phyloP scores from a whole-genome alignment of 2,797 vertebrate species.

The Anolis apletophallus region DNA sequence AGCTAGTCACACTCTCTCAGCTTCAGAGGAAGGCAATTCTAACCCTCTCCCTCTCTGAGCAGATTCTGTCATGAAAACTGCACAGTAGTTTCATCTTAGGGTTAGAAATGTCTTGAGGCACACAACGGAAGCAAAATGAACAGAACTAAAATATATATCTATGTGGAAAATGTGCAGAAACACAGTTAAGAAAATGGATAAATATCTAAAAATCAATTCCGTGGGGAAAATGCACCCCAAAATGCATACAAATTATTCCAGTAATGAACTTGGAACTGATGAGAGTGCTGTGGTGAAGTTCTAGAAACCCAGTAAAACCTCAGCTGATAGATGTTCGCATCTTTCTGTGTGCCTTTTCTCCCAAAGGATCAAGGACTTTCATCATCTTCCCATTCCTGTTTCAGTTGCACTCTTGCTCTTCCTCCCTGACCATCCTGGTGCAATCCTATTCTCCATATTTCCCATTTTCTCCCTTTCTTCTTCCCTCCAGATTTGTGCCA shows the following conservation, averaged over 20 bases:
- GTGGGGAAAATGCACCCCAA: background rate
- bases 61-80: too few relatives aligned
- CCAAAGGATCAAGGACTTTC: background rate
- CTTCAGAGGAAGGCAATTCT: too few relatives aligned
- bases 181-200: background rate
- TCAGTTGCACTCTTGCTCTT: constrained; percentile 11
- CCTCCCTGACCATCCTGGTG: background rate
- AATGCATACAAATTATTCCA: background rate
- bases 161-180: background rate
- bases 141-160: background rate
- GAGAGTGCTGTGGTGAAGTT: background rate
- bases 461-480: background rate
- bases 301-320: background rate
- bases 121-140: background rate
- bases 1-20: too few relatives aligned
- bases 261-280: background rate
- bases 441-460: constrained; percentile 25
- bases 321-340: background rate
- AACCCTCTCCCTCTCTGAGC: too few relatives aligned
- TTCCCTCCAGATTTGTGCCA: constrained; percentile 76
- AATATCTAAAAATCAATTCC: background rate
- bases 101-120: too few relatives aligned
- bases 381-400: background rate
- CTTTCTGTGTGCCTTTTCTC: background rate
- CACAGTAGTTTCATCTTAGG: too few relatives aligned